Conservation (phyloP, 2,888 invertebrate genomes). For the Chrysotoxum bicinctum region DNA sequence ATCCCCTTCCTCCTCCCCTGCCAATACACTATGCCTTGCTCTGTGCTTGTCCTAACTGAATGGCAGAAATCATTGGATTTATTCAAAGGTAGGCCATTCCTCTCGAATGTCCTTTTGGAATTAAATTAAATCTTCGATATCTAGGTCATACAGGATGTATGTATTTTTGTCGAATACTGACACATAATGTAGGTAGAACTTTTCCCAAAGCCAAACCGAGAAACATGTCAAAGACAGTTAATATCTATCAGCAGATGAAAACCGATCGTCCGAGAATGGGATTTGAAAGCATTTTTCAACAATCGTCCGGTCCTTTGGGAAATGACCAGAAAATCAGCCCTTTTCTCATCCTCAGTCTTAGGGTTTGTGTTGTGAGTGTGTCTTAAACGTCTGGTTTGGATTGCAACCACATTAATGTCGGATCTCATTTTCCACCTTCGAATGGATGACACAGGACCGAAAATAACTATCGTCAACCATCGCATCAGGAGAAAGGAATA, state of each 20-base stretch:
- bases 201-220: slow-evolving; percentile 1
- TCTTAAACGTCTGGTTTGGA: neutral
- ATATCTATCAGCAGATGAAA: slow-evolving; percentile 50
- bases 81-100: slow-evolving; percentile 42
- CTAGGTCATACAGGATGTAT: neutral
- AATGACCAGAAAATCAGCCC: slow-evolving; percentile 48
- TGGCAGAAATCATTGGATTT: slow-evolving; percentile 44
- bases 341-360: neutral
- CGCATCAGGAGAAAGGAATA: slow-evolving; percentile 2
- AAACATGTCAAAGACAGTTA: slow-evolving; percentile 56
- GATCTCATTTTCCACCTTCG: slow-evolving; percentile 6
- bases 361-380: neutral
- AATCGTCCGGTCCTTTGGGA: slow-evolving; percentile 57
- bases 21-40: neutral
- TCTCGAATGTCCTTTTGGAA: slow-evolving; percentile 50
- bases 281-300: slow-evolving; percentile 39
- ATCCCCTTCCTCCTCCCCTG: neutral
- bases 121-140: slow-evolving; percentile 60
- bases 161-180: neutral
- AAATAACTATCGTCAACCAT: neutral
- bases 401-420: slow-evolving; percentile 32
- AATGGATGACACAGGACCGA: slow-evolving; percentile 5
- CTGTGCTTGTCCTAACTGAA: neutral
- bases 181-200: neutral
- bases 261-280: slow-evolving; percentile 39